Percentiles rank a stretch among this genome's conserved stretches.
Evolutionary conservation across 2,888 invertebrate species (phyloP).

Genomic region (Sclerodermus sp.): DNA sequence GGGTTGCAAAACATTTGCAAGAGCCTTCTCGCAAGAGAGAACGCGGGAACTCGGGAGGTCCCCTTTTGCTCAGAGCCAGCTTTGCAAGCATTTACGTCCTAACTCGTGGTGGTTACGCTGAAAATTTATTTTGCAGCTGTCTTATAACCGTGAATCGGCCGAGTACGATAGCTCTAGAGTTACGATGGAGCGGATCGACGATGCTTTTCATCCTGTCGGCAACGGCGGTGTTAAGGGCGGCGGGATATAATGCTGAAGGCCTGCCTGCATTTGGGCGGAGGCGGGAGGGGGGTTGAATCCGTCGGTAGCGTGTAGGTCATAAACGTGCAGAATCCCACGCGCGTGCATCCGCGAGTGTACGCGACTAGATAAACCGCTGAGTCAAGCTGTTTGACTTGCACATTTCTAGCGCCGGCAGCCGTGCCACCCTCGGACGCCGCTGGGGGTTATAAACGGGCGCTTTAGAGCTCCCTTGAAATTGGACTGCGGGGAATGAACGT

Average conservation of each 20-base stretch:
- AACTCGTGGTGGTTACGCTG: constrained; percentile 20
- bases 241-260: not conserved
- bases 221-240: not conserved
- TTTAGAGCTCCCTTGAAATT: constrained; percentile 49
- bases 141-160: constrained; percentile 12
- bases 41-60: too few relatives aligned
- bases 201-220: not conserved
- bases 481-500: constrained; percentile 44
- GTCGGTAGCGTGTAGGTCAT: constrained; percentile 28
- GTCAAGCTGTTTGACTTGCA: constrained; percentile 55
- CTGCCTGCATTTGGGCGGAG: not conserved
- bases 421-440: constrained; percentile 35
- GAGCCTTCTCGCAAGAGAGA: too few relatives aligned
- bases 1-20: too few relatives aligned
- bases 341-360: constrained; percentile 33
- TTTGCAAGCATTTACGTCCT: not conserved
- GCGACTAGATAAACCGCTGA: constrained; percentile 49
- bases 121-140: constrained; percentile 36
- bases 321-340: constrained; percentile 26
- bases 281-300: not conserved
- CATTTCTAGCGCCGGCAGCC: constrained; percentile 47
- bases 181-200: not conserved
- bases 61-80: too few relatives aligned
- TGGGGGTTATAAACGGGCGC: constrained; percentile 47
- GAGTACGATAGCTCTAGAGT: not conserved